Percentiles rank a stretch among this genome's conserved stretches.
These are phyloP conservation scores for Prunella himalayana DNA, from an alignment of 2,113 vertebrate genomes.

Conservation along the genomic window DNA sequence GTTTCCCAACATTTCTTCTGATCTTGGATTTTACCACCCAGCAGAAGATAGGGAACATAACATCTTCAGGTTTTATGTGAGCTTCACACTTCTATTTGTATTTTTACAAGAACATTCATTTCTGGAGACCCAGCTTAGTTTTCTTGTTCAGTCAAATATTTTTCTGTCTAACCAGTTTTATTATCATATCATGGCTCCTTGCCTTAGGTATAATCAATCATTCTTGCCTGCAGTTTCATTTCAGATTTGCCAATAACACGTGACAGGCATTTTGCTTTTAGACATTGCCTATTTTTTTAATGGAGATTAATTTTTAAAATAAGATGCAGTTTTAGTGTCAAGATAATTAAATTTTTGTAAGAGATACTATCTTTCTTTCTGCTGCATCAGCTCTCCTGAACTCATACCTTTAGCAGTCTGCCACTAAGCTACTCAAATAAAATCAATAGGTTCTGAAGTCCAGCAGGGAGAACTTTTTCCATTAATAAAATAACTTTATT, in stretches of 20 bases:
- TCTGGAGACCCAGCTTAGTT: background rate
- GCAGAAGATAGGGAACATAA: background rate
- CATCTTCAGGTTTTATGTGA: background rate
- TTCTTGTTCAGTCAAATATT: background rate
- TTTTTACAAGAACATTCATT: background rate
- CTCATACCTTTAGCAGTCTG: constrained; percentile 2
- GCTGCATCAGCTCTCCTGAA: constrained; percentile 21
- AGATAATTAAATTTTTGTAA: constrained; percentile 51
- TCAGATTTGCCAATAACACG: constrained; percentile 16
- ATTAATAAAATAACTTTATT: constrained; percentile 23
- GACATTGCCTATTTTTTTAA: background rate
- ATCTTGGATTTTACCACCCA: background rate
- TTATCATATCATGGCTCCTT: background rate
- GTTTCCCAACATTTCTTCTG: background rate
- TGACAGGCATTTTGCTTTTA: constrained; percentile 13
- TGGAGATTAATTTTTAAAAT: constrained; percentile 41
- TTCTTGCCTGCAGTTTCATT: background rate
- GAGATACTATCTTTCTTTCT: background rate
- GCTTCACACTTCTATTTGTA: background rate
- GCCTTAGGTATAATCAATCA: background rate
- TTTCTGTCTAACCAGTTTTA: background rate
- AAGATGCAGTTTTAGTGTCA: constrained; percentile 13
- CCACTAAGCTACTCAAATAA: background rate
- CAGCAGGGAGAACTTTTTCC: background rate
- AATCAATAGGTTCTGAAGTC: constrained; percentile 52